Percentiles rank a stretch among this genome's conserved stretches.
Conservation (phyloP, 2,797 vertebrate species). For the Anas bahamensis region DNA sequence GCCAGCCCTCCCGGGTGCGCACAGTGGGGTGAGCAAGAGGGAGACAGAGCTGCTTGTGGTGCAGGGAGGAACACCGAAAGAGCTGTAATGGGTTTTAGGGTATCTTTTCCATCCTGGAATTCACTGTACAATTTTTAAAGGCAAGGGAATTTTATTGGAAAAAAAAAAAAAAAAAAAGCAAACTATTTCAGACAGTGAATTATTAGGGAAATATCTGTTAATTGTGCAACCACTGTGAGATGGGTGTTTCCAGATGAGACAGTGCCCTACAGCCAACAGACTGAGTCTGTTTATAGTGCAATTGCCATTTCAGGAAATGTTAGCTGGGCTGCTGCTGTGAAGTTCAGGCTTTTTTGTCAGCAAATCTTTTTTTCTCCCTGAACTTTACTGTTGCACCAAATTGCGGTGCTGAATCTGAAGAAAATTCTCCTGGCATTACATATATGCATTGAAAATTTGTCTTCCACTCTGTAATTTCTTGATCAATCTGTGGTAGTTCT, state of each 20-base stretch:
- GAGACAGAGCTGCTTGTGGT: not conserved
- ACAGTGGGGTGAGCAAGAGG: not conserved
- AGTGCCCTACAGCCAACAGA: not conserved
- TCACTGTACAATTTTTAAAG: not conserved
- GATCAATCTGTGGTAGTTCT: not conserved
- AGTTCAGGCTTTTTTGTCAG: not conserved
- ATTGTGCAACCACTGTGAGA: not conserved
- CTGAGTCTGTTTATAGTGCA: not conserved
- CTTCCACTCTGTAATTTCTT: not conserved
- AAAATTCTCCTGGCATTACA: not conserved
- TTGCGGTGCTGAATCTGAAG: not conserved
- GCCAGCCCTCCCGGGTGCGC: not conserved
- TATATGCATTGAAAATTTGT: not conserved
- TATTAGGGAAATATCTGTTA: not conserved
- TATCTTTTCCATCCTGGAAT: not conserved
- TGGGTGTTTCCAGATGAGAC: conserved; percentile 5
- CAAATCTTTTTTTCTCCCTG: not conserved
- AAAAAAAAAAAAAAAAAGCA: not conserved
- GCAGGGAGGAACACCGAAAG: not conserved
- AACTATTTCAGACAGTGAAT: not conserved
- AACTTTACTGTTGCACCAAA: not conserved
- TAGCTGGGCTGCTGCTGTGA: conserved; percentile 9
- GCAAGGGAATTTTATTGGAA: not conserved
- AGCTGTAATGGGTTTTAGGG: not conserved
- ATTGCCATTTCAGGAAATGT: not conserved